Base-by-base conservation (phyloP, 2,113 vertebrate genomes). In the Pseudopodoces humilis region DNA sequence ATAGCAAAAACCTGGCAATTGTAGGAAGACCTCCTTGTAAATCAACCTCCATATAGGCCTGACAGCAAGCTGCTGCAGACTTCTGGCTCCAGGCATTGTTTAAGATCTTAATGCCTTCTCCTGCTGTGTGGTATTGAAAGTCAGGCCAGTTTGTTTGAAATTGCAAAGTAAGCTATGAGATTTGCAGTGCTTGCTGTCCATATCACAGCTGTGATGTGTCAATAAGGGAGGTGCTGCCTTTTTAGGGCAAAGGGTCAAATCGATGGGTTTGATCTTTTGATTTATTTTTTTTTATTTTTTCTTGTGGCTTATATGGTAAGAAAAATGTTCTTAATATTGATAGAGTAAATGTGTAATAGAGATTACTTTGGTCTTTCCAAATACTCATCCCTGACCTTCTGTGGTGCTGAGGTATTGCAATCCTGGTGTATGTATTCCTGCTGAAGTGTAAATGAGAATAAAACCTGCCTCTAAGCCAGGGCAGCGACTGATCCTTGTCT, bases 31-130 rank as follows among this genome's bases (percentile, higher is more conserved):
- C 41, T 87, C 52, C 58, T 80, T 93, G 55, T 90, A 90, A 95
- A 88, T 86, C 68, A 67, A 9, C 30, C 31, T 83, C 5, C 3
- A 0, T 78, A 56, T 52, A 77, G 43, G 64, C 71, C 86, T 92
- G 76, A 93, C 47, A 92, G 76, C 60, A 92, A 84, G 88, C 86
- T 84, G 71, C 59, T 94, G 72, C 56, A 81, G 86, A 52, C 80
- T 83, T 84, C 14, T 76, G 55, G 63, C 86, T 92, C 46, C 58
- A 71, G 81, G 83, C 88, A 28, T 78, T 87, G 81, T 81, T 90
- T 68, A 77, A 88, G 83, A 75, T 84, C 74, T 59, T 88, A 90
- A 84, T 92, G 76, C 69, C 58, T 90, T 84, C 65, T 81, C 64
- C 68, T 83, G 55, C 86, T 88, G 71, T 87, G 89, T 86, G 69